Evolutionary conservation across 1,140 invertebrate species (phyloP).

Genomic region (Micrasema longulum): DNA sequence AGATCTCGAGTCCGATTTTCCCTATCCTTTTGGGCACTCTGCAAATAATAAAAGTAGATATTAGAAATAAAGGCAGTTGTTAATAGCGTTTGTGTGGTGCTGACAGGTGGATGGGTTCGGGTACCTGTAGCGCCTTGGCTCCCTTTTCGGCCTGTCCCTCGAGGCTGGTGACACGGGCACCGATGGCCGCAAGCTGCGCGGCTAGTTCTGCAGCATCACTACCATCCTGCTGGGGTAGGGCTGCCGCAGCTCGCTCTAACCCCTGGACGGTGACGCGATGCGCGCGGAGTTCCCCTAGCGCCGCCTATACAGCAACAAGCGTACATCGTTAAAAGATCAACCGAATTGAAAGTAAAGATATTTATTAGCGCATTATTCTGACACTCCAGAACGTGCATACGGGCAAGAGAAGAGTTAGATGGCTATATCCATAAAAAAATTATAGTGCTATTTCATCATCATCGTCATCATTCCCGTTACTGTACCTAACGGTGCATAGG

Average conservation of each 20-base stretch:
- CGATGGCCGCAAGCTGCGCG: conserved; percentile 65
- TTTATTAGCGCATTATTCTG: no score
- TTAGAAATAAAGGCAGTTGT: neutral
- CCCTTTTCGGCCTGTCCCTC: conserved; percentile 73
- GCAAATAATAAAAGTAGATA: conserved; percentile 38
- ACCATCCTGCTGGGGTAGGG: conserved; percentile 59
- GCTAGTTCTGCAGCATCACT: conserved; percentile 69
- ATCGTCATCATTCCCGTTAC: no score
- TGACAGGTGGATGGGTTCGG: conserved; percentile 18
- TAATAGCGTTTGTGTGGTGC: no score
- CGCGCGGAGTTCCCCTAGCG: conserved; percentile 70
- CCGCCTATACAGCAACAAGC: conserved; percentile 62
- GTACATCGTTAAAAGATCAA: no score
- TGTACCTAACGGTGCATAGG: no score
- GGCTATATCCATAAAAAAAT: no score
- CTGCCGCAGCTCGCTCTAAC: conserved; percentile 67
- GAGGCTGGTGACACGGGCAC: conserved; percentile 69
- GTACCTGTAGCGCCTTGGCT: conserved; percentile 70
- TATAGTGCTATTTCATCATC: no score
- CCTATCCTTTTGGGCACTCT: conserved; percentile 68
- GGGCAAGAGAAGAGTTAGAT: no score
- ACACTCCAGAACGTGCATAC: no score
- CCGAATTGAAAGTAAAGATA: neutral
- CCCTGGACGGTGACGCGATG: conserved; percentile 69
- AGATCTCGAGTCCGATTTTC: conserved; percentile 71